Base-by-base conservation (phyloP, 2,888 invertebrate genomes). In the Notocelia uddmanniana region DNA sequence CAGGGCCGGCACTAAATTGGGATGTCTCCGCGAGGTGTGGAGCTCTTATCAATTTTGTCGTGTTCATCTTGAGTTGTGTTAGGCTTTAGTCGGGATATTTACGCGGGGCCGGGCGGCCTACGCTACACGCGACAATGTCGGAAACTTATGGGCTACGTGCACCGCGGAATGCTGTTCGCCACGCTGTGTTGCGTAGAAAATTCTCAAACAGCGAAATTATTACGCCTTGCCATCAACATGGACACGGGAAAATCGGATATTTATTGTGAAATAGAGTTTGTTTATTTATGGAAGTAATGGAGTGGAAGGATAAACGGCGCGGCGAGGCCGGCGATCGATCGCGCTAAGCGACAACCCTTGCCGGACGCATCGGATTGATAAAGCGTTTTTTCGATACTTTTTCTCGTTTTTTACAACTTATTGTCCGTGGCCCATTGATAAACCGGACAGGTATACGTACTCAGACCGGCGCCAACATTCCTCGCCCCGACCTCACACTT, bases 391-490 rank as follows among this genome's bases (percentile, higher is more conserved):
- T 89, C 89, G 88, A 90, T 90, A 89, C 83, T 86, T 87, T 88
- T 87, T 86, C 85, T 86, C 79, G 80, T 85, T 85, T 86, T 90
- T 89, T 89, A 89, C 81, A 74, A 82, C 88, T 91, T 89, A 89
- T 93, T 92, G 90, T 89, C 87, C 89, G 83, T 85, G 89, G 90
- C 85, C 91, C 93, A 93, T 93, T 93, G 93, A 93, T 93, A 93
- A 93, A 92, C 89, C 69, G 90, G 89, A 93, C 93, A 93, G 93
- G 93, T 93, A 93, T 92, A 91, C 89, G 91, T 92, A 93, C 93
- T 93, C 93, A 92, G 93, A 92, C 92, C 89, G 93, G 93, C 93
- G 93, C 93, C 93, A 93, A 93, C 93, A 93, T 93, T 93, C 93
- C 91, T 92, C 90, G 91, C 79, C 86, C 84, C 93, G 93, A 93